Conservation (phyloP, 2,888 invertebrate species). For the Barypeithes pellucidus region DNA sequence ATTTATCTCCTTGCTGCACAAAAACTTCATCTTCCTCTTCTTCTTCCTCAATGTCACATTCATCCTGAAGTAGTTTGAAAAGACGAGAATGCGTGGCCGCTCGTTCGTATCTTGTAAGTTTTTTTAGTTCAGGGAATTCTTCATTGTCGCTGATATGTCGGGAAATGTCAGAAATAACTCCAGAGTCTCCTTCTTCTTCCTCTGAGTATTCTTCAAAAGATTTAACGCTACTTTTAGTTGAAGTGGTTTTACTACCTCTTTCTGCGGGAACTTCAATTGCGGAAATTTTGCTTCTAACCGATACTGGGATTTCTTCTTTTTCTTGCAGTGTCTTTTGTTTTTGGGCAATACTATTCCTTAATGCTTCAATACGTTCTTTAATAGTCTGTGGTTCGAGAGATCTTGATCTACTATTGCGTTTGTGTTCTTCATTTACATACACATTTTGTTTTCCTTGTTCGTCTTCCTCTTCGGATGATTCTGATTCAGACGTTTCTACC, state of each 20-base stretch:
- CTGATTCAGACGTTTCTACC: slow-evolving; percentile 39
- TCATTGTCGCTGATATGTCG: slow-evolving; percentile 79
- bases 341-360: slow-evolving; percentile 64
- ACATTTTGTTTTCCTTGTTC: neutral
- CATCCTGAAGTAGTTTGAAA: slow-evolving; percentile 79
- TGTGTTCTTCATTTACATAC: slow-evolving; percentile 6
- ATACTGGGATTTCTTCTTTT: slow-evolving; percentile 58
- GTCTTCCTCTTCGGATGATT: slow-evolving; percentile 33
- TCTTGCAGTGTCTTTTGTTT: slow-evolving; percentile 57
- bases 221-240: slow-evolving; percentile 66
- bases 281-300: slow-evolving; percentile 61
- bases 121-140: slow-evolving; percentile 76
- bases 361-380: slow-evolving; percentile 67
- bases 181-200: slow-evolving; percentile 79
- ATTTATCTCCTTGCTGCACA: slow-evolving; percentile 53
- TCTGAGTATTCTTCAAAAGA: slow-evolving; percentile 68
- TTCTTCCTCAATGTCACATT: slow-evolving; percentile 70
- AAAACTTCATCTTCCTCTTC: slow-evolving; percentile 61
- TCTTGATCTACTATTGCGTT: slow-evolving; percentile 39
- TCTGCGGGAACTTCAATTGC: slow-evolving; percentile 56
- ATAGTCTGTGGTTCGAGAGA: slow-evolving; percentile 60
- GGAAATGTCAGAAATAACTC: slow-evolving; percentile 81
- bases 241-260: slow-evolving; percentile 59
- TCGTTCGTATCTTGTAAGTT: slow-evolving; percentile 77
- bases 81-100: slow-evolving; percentile 83